Base-by-base conservation (phyloP, 1,140 invertebrate genomes). In the Carcinoscorpius rotundicauda region DNA sequence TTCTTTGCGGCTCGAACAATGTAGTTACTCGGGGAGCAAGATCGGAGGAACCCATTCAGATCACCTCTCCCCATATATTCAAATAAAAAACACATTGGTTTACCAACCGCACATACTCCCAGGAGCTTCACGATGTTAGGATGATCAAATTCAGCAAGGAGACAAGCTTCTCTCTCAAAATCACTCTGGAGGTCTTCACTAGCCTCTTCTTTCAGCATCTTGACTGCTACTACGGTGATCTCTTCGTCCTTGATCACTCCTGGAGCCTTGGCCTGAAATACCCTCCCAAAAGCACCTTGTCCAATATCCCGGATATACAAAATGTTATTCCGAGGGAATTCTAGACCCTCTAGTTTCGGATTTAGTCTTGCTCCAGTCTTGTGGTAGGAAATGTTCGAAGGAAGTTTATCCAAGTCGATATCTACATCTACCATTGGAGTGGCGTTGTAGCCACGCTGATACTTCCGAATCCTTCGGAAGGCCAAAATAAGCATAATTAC, bases 121-220 rank as follows among this genome's bases (percentile, higher is more conserved):
- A 95, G 76, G 8, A 96, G 77, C 77, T 90, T 91, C 0, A 96
- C 91, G 71, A 96, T 94, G 76, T 96, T 94, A 6, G 91, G 88
- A 78, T 96, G 91, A 76, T 95, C 89, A 78, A 95, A 95, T 76
- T 94, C 91, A 51, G 91, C 86, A 60, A 96, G 78, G 3, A 96
- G 80, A 74, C 91, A 94, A 59, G 93, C 93, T 78, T 96, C 93
- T 61, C 91, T 82, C 76, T 95, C 92, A 80, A 98, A 98, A 78
- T 98, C 93, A 52, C 86, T 82, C 73, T 93, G 85, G 67, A 97
- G 81, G 75, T 97, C 93, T 70, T 93, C 90, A 6, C 90, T 89
- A 5, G 93, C 93, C 79, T 97, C 93, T 73, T 97, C 93, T 77
- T 97, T 97, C 0, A 98, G 78, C 88, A 97, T 97, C 81, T 98